phyloP scores from a whole-genome alignment of 2,888 invertebrate species.

The Zaprionus obscuricornis region DNA sequence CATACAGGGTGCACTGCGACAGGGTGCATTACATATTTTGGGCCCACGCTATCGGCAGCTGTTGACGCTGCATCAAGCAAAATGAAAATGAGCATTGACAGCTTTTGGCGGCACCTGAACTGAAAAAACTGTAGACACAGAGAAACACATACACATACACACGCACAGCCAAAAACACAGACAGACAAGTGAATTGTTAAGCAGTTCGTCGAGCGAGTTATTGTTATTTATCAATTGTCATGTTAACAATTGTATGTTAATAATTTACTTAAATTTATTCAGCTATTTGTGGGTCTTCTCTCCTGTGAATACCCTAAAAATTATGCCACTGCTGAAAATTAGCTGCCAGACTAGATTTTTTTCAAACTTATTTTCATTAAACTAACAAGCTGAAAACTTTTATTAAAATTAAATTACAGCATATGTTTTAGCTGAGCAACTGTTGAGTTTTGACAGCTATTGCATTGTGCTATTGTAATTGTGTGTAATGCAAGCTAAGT shows the following conservation, averaged over 20 bases:
- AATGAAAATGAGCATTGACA: conserved; percentile 45
- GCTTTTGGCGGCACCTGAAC: conserved; percentile 31
- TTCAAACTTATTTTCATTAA: too few relatives aligned
- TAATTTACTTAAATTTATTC: conserved; percentile 50
- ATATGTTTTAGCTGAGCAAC: too few relatives aligned
- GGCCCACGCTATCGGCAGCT: conserved; percentile 45
- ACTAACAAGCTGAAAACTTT: too few relatives aligned
- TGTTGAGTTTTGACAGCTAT: too few relatives aligned
- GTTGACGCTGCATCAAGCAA: conserved; percentile 49
- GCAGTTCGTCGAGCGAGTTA: neutral
- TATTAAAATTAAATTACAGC: too few relatives aligned
- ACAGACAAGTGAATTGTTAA: conserved; percentile 1
- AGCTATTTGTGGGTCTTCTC: conserved; percentile 2
- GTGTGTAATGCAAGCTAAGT: too few relatives aligned
- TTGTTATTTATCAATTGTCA: conserved; percentile 34
- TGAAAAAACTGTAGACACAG: conserved; percentile 12
- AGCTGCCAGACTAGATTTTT: too few relatives aligned
- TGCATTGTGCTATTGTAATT: too few relatives aligned
- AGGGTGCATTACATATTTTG: conserved; percentile 1
- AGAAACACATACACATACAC: conserved; percentile 1
- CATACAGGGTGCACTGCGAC: neutral
- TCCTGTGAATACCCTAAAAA: neutral
- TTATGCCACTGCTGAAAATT: neutral
- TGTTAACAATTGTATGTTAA: conserved; percentile 49
- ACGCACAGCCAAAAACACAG: neutral